Conservation (phyloP, 2,888 invertebrate species). For the Plagodis pulveraria region DNA sequence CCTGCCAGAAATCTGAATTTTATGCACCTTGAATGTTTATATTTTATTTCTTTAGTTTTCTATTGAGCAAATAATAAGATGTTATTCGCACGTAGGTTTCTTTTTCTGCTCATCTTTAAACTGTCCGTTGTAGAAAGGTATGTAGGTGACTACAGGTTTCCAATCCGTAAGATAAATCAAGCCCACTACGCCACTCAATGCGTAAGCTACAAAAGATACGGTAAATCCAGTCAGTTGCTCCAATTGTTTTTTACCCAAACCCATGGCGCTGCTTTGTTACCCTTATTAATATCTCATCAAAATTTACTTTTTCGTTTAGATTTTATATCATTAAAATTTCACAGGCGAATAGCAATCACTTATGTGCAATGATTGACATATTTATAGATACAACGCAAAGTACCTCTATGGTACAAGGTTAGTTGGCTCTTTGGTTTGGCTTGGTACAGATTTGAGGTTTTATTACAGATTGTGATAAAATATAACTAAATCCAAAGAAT, state of each 20-base stretch:
- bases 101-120: slow-evolving; percentile 63
- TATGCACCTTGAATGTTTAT: not conserved
- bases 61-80: too few species aligned
- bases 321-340: too few species aligned
- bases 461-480: too few species aligned
- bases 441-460: too few species aligned
- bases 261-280: slow-evolving; percentile 34
- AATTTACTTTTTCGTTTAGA: not conserved
- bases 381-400: too few species aligned
- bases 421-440: too few species aligned
- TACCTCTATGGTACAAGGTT: too few species aligned
- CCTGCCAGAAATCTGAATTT: slow-evolving; percentile 27
- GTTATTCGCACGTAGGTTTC: slow-evolving; percentile 31
- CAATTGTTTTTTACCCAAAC: slow-evolving; percentile 84
- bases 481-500: too few species aligned
- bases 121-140: slow-evolving; percentile 91
- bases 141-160: slow-evolving; percentile 87
- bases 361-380: too few species aligned
- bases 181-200: slow-evolving; percentile 80
- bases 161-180: slow-evolving; percentile 90
- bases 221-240: slow-evolving; percentile 77
- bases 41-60: not conserved
- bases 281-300: not conserved
- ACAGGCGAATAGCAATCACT: too few species aligned
- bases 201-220: slow-evolving; percentile 84